phyloP scores from a whole-genome alignment of 2,113 vertebrate species.

The Orientallactaga bullata region DNA sequence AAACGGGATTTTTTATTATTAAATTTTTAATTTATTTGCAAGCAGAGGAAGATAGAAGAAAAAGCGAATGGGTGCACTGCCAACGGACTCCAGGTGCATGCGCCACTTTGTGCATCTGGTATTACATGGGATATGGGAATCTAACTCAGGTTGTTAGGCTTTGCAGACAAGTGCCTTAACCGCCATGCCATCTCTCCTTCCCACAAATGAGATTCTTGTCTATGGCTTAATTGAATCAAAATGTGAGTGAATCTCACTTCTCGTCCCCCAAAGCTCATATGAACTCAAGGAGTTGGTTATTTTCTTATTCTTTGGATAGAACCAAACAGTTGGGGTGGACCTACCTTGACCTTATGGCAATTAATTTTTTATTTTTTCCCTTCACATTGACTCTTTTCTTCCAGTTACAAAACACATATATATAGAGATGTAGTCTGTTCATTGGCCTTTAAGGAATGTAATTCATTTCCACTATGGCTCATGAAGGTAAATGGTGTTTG shows the following conservation, averaged over 20 bases:
- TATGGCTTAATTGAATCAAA: not conserved
- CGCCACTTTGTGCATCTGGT: no score
- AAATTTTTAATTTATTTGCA: no score
- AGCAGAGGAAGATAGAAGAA: no score
- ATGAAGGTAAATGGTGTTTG: slow-evolving; percentile 22
- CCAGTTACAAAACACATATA: not conserved
- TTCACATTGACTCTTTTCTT: slow-evolving; percentile 20
- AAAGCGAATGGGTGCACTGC: no score
- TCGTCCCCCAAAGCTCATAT: not conserved
- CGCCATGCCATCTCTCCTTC: no score
- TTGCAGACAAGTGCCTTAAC: no score
- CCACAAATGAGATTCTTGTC: not conserved
- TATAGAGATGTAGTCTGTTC: not conserved
- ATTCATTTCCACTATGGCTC: not conserved
- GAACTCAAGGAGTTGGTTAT: not conserved
- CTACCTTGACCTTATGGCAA: slow-evolving; percentile 11
- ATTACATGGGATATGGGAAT: no score
- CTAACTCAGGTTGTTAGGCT: no score
- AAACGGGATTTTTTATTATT: not conserved
- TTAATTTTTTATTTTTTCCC: not conserved
- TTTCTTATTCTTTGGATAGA: slow-evolving; percentile 20
- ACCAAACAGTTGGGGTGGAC: not conserved
- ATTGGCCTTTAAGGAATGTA: slow-evolving; percentile 40
- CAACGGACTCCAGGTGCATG: no score
- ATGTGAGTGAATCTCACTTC: not conserved